Evolutionary conservation across 2,113 vertebrate genomes (phyloP).

Genomic region (Onychostoma macrolepis): DNA sequence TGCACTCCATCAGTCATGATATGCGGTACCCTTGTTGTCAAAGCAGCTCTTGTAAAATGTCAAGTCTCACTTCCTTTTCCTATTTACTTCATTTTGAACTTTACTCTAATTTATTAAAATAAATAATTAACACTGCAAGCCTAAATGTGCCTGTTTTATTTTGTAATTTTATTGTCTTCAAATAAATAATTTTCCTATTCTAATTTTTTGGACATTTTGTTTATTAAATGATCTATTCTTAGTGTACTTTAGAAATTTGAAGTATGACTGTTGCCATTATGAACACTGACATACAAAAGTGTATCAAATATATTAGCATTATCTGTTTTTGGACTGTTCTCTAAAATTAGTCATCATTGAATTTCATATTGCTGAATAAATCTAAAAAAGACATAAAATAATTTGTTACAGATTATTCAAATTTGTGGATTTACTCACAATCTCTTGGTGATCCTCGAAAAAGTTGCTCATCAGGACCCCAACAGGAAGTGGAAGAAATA

Average conservation of each 20-base stretch:
- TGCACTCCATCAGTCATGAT: constrained; percentile 47
- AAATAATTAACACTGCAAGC: not conserved
- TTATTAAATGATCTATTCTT: not conserved
- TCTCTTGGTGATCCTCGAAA: not conserved
- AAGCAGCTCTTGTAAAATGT: constrained; percentile 19
- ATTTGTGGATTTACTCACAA: not conserved
- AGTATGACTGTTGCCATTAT: not conserved
- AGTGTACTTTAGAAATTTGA: not conserved
- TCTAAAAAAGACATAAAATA: not conserved
- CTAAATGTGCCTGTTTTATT: not conserved
- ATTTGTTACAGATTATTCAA: not conserved
- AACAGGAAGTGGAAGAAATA: not conserved
- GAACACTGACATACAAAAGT: not conserved
- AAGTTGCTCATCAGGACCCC: not conserved
- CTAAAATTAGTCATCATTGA: not conserved
- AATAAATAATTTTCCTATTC: not conserved
- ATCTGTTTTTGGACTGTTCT: not conserved
- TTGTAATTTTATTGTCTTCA: not conserved
- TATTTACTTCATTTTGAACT: constrained; percentile 38
- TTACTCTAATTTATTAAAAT: not conserved
- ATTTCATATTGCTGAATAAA: not conserved
- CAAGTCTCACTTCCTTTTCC: constrained; percentile 22
- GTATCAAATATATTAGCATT: not conserved
- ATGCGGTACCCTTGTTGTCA: constrained; percentile 34
- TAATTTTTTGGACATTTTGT: not conserved